Conservation (phyloP, 92 coral and sea anemone species). For the Metridium senile region DNA sequence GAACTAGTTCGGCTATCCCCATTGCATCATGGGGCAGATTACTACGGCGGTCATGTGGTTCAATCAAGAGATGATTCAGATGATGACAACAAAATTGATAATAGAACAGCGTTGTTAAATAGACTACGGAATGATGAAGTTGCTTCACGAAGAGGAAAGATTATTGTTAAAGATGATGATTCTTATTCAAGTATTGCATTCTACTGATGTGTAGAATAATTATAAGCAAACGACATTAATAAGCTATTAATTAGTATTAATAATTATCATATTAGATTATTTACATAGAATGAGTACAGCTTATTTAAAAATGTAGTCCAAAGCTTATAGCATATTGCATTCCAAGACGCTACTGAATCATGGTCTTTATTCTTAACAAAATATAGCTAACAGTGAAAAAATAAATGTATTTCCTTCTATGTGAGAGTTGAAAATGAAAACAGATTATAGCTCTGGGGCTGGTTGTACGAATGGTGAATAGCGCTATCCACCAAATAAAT, state of each 20-base stretch:
- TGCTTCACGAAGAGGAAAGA: slow-evolving; percentile 33
- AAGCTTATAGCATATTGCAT: too few species aligned
- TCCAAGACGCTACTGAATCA: too few species aligned
- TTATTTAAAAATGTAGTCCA: too few species aligned
- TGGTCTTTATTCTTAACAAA: too few species aligned
- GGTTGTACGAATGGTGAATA: too few species aligned
- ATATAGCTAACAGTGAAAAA: too few species aligned
- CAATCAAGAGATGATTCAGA: slow-evolving; percentile 38
- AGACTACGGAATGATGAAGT: slow-evolving; percentile 26
- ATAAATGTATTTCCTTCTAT: too few species aligned
- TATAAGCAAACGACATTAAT: background rate
- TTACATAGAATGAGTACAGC: too few species aligned
- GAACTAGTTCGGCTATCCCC: slow-evolving; percentile 42
- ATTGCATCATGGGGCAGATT: slow-evolving; percentile 42
- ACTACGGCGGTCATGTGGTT: slow-evolving; percentile 47
- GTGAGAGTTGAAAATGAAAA: too few species aligned
- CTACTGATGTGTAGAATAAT: slow-evolving; percentile 25
- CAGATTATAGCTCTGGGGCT: too few species aligned
- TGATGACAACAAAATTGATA: slow-evolving; percentile 32
- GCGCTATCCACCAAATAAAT: too few species aligned
- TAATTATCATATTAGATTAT: too few species aligned
- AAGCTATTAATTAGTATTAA: background rate
- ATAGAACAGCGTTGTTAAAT: slow-evolving; percentile 33
- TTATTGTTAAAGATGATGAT: slow-evolving; percentile 56
- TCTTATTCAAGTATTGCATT: slow-evolving; percentile 59